Evolutionary conservation across 2,797 vertebrate genomes (phyloP).

Genomic region (Acestrorhynchus altus): DNA sequence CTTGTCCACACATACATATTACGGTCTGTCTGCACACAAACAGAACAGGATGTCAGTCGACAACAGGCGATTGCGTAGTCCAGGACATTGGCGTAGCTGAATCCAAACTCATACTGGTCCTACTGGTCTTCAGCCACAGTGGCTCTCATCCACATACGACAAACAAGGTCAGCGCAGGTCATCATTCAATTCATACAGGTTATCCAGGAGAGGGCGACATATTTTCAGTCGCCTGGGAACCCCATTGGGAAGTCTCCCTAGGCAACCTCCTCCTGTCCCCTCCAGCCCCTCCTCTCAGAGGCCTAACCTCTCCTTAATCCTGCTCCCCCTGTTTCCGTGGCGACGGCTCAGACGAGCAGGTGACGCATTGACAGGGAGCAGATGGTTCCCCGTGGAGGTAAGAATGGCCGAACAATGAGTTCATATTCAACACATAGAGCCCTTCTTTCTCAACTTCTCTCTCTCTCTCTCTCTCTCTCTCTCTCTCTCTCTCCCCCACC

Average conservation of each 20-base stretch:
- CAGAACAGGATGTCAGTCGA: conserved; percentile 56
- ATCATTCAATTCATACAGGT: neutral
- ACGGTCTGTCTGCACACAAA: conserved; percentile 4
- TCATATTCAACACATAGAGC: conserved; percentile 90
- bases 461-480: conserved; percentile 43
- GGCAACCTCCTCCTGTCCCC: conserved; percentile 65
- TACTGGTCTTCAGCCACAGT: no score
- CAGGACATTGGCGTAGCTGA: neutral
- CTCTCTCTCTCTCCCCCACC: conserved; percentile 67
- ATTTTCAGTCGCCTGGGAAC: conserved; percentile 45
- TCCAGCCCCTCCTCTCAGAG: conserved; percentile 73
- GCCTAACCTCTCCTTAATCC: conserved; percentile 85
- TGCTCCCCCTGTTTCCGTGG: conserved; percentile 83
- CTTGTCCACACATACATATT: conserved; percentile 21
- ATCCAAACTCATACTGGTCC: conserved; percentile 27
- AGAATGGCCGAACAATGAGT: conserved; percentile 89
- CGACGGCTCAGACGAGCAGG: conserved; percentile 95
- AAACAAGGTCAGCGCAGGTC: neutral
- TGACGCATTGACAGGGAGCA: conserved; percentile 99
- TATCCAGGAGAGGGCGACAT: conserved; percentile 76
- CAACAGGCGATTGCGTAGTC: conserved; percentile 57
- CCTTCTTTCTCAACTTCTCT: conserved; percentile 66
- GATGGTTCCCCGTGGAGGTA: conserved; percentile 98
- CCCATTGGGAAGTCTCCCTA: conserved; percentile 30
- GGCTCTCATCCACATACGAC: neutral